A percentile compares a stretch with the other conserved stretches of the same genome.
Conservation (phyloP, 1,140 invertebrate species). For the Neodiprion lecontei region DNA sequence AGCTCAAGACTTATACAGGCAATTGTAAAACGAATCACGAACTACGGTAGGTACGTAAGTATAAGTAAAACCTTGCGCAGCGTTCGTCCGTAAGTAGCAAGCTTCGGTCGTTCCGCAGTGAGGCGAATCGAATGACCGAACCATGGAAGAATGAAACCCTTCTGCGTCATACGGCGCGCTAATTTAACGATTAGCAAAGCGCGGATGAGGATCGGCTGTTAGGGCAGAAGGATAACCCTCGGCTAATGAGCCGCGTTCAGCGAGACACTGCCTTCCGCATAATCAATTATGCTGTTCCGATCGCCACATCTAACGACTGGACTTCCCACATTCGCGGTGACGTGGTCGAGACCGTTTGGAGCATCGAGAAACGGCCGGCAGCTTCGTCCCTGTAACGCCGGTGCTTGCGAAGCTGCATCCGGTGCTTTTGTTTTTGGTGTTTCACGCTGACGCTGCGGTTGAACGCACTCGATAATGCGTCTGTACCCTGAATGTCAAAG, state of each 20-base stretch:
- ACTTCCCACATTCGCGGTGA: conserved; percentile 4
- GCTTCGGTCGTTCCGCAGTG: background rate
- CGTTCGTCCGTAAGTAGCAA: background rate
- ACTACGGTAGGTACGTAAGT: too few relatives aligned
- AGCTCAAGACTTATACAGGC: too few relatives aligned
- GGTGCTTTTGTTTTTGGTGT: too few relatives aligned
- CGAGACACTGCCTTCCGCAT: background rate
- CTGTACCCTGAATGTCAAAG: too few relatives aligned
- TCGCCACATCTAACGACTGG: background rate
- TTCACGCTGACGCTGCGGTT: too few relatives aligned
- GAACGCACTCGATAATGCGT: too few relatives aligned
- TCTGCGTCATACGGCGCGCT: background rate
- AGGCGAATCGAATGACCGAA: background rate
- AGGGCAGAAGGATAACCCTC: background rate
- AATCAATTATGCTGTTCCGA: background rate
- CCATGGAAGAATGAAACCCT: background rate
- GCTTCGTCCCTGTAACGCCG: too few relatives aligned
- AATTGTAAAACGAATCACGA: too few relatives aligned
- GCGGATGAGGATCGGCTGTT: background rate
- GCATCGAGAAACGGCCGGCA: too few relatives aligned
- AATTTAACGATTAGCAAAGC: background rate
- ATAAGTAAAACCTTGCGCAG: too few relatives aligned
- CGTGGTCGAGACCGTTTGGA: background rate
- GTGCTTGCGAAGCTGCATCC: too few relatives aligned
- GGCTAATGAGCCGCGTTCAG: background rate